Evolutionary conservation across 1,140 invertebrate genomes (phyloP).

Genomic region (Pseudobourletiella spinata): DNA sequence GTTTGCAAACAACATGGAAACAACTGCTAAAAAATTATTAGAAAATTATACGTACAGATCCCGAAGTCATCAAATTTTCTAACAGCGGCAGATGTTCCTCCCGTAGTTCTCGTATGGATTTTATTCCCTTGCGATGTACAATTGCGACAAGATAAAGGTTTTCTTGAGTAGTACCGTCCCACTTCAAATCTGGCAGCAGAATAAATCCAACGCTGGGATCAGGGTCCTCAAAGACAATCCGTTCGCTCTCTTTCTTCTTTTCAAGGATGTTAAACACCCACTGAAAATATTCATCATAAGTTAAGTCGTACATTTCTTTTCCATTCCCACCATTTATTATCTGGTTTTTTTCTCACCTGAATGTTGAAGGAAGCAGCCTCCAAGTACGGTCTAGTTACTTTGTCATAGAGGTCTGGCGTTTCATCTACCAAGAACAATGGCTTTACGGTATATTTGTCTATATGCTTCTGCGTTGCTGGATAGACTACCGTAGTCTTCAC

Average conservation of each 20-base stretch:
- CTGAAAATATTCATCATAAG: constrained; percentile 48
- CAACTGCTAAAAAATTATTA: background rate
- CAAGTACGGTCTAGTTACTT: constrained; percentile 67
- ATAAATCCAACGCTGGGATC: constrained; percentile 76
- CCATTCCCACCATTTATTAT: too few relatives aligned
- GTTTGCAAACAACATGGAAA: too few relatives aligned
- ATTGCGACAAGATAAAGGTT: constrained; percentile 78
- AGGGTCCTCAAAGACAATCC: constrained; percentile 73
- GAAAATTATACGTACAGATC: constrained; percentile 49
- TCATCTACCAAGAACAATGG: constrained; percentile 67
- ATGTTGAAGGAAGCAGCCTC: constrained; percentile 59
- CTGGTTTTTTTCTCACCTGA: constrained; percentile 63
- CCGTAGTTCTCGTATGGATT: constrained; percentile 74
- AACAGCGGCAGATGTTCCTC: constrained; percentile 68
- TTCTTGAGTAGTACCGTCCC: constrained; percentile 69
- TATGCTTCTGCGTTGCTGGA: constrained; percentile 85
- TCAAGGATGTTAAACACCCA: constrained; percentile 96
- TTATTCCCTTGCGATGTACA: constrained; percentile 58
- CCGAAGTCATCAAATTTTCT: constrained; percentile 65
- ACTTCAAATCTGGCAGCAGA: constrained; percentile 85
- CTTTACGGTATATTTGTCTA: constrained; percentile 71
- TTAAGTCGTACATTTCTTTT: too few relatives aligned
- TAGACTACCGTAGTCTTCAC: constrained; percentile 78
- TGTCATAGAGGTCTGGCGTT: constrained; percentile 71
- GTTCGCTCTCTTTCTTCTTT: constrained; percentile 76